A percentile compares a stretch with the other conserved stretches of the same genome.
These are phyloP conservation scores for Diadophis punctatus DNA, from an alignment of 2,113 vertebrate genomes.

Conservation along the genomic window DNA sequence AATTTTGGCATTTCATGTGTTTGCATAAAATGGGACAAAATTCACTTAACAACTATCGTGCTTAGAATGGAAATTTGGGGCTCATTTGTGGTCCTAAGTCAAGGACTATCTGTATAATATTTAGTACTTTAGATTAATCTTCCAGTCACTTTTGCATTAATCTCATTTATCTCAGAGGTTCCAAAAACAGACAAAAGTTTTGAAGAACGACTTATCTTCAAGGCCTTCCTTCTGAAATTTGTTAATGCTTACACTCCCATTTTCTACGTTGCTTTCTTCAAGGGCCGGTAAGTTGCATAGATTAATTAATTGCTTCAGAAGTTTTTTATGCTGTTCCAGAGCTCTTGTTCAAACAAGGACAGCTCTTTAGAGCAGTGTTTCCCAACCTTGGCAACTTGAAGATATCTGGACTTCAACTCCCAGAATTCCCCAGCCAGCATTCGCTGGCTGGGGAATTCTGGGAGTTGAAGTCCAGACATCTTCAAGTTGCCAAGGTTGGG, in stretches of 20 bases:
- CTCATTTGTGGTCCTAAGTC: neutral
- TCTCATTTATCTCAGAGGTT: slow-evolving; percentile 78
- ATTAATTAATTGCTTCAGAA: neutral
- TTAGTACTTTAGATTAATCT: neutral
- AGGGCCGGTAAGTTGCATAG: slow-evolving; percentile 81
- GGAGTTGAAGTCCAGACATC: too few relatives aligned
- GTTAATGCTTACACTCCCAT: slow-evolving; percentile 96
- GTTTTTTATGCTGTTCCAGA: neutral
- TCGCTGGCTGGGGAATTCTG: too few relatives aligned
- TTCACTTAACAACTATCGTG: neutral
- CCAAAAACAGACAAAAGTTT: slow-evolving; percentile 97
- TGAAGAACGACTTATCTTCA: slow-evolving; percentile 91
- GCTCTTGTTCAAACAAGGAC: neutral
- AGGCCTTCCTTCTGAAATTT: slow-evolving; percentile 94
- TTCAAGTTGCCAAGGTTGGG: too few relatives aligned
- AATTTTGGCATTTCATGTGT: neutral
- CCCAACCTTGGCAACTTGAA: too few relatives aligned
- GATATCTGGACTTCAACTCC: too few relatives aligned
- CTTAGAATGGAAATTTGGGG: neutral
- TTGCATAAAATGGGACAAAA: neutral
- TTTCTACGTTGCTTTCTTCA: slow-evolving; percentile 97
- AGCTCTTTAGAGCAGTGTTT: too few relatives aligned
- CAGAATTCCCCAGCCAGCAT: too few relatives aligned
- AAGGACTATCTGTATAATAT: neutral
- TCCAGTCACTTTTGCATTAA: rapidly evolving